These are phyloP conservation scores for Dendroctonus valens DNA, from an alignment of 1,140 invertebrate species.

Conservation along the genomic window DNA sequence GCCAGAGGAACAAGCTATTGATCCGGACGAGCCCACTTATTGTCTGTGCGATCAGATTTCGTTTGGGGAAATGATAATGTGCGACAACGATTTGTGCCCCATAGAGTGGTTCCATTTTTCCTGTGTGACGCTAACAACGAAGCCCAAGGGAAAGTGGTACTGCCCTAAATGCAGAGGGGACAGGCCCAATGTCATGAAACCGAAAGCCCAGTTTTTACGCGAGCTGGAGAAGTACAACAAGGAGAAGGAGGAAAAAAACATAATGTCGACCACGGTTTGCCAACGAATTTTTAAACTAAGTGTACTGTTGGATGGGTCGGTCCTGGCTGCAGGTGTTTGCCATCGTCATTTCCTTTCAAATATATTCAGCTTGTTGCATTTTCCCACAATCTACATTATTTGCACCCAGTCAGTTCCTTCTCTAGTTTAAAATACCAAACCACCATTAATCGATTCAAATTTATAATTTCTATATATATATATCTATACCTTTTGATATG, in stretches of 20 bases:
- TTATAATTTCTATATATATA: too few relatives aligned
- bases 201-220: slow-evolving; percentile 85
- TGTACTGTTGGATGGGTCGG: too few relatives aligned
- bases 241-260: slow-evolving; percentile 87
- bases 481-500: slow-evolving; percentile 11
- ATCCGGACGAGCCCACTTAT: slow-evolving; percentile 96
- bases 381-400: too few relatives aligned
- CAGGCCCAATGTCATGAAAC: slow-evolving; percentile 89
- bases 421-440: too few relatives aligned
- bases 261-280: slow-evolving; percentile 43
- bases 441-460: too few relatives aligned
- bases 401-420: too few relatives aligned
- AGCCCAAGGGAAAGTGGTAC: slow-evolving; percentile 99
- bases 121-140: slow-evolving; percentile 92
- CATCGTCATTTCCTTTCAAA: too few relatives aligned
- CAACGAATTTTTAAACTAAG: too few relatives aligned
- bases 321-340: too few relatives aligned
- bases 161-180: slow-evolving; percentile 94
- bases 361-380: too few relatives aligned
- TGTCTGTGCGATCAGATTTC: slow-evolving; percentile 95
- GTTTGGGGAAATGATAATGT: slow-evolving; percentile 98
- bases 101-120: slow-evolving; percentile 99
- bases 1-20: slow-evolving; percentile 77
- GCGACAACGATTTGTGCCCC: slow-evolving; percentile 96
- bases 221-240: slow-evolving; percentile 88